Percentiles rank a stretch among this genome's conserved stretches.
Evolutionary conservation across 2,113 vertebrate species (phyloP).

Genomic region (Pituophis catenifer): DNA sequence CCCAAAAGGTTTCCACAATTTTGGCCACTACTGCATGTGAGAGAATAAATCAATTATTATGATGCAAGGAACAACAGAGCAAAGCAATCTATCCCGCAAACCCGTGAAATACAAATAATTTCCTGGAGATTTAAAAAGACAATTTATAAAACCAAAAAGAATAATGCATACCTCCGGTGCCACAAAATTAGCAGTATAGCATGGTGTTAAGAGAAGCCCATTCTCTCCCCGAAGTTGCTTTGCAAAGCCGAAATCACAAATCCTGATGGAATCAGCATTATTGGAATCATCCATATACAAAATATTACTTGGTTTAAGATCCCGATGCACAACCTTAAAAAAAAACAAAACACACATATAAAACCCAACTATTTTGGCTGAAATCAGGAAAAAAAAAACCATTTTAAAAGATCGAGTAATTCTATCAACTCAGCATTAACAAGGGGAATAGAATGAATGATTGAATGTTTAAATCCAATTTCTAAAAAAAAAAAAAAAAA

Average conservation of each 20-base stretch:
- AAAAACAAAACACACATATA: conserved; percentile 16
- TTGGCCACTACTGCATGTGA: no score
- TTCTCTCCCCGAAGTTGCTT: conserved; percentile 95
- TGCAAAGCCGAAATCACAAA: conserved; percentile 97
- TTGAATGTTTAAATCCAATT: background rate
- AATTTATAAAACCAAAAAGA: background rate
- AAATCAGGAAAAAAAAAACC: background rate
- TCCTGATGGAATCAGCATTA: conserved; percentile 94
- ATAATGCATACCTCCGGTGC: conserved; percentile 86
- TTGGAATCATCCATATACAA: conserved; percentile 95
- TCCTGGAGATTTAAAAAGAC: conserved; percentile 5
- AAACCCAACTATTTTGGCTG: background rate
- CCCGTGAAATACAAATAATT: background rate
- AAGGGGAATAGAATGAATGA: background rate
- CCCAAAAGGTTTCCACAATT: no score
- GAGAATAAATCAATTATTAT: background rate
- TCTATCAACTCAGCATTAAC: background rate
- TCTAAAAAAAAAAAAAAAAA: background rate
- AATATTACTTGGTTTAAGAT: conserved; percentile 98
- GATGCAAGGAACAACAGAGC: background rate
- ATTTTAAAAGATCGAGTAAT: background rate
- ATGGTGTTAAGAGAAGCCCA: conserved; percentile 92
- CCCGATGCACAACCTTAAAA: conserved; percentile 91
- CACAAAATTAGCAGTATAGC: conserved; percentile 97
- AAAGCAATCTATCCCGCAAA: background rate